Evolutionary conservation across 2,888 invertebrate genomes (phyloP), one percentile per base, ranked within the genome.

Genomic region (Gerris lacustris): DNA sequence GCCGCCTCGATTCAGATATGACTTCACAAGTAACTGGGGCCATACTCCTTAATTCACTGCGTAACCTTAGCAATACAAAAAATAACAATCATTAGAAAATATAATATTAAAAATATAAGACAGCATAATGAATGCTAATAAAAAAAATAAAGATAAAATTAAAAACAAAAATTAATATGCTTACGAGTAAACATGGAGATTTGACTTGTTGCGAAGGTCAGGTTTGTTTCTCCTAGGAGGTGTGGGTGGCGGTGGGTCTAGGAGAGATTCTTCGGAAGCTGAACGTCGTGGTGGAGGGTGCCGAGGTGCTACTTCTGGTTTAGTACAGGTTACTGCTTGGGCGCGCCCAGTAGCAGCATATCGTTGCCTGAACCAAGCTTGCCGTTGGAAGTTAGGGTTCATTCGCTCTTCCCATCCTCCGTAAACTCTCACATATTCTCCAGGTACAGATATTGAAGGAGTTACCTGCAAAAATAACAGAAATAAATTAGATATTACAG

Each of bases 401-500:
- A 82, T 79, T 71, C 83, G 77, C 63, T 83, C 82, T 76, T 87
- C 87, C 87, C 87, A 87, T 44, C 85, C 86, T 0, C 84, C 83
- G 78, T 87, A 87, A 1, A 86, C 86, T 71, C 87, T 82, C 6
- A 86, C 83, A 78, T 87, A 87, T 74, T 84, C 76, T 79, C 83
- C 83, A 82, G 84, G 78, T 82, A 84, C 79, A 80, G 78, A 78
- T 68, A 77, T 73, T 6, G 78, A 77, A 11, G 78, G 75, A 47
- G 76, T 77, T n/a, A 77, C 77, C 77, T 77, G 69, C 6, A 31
- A 31, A 31, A 72, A 72, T 67, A 66, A 62, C 64, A 66, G 6
- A 66, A 68, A 67, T 67, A 45, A 55, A 69, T 62, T 63, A 47
- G n/a, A 62, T n/a, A 62, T 62, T 62, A n/a, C n/a, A 62, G 5